These are phyloP conservation scores for Taxidea taxus DNA, from an alignment of 2,113 vertebrate genomes.

Conservation along the genomic window DNA sequence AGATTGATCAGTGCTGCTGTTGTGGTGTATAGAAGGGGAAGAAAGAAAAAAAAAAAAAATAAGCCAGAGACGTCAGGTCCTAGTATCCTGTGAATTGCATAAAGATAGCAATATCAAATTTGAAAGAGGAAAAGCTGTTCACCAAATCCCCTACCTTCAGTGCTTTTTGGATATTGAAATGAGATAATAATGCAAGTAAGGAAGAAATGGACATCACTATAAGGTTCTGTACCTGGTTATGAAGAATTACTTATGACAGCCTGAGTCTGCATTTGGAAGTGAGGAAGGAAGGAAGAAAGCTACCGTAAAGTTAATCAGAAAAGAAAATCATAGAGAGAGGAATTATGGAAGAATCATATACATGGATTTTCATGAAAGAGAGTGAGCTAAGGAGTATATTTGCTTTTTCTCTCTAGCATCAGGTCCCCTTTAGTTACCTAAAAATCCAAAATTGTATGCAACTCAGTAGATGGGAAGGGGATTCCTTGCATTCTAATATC, in stretches of 20 bases:
- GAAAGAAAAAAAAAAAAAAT: neutral
- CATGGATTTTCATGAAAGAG: neutral
- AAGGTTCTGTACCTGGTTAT: neutral
- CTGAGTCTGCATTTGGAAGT: neutral
- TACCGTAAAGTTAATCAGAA: neutral
- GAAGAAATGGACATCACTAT: neutral
- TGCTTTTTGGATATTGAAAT: neutral
- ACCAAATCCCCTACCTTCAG: too few relatives aligned
- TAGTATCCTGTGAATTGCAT: neutral
- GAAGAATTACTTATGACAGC: neutral
- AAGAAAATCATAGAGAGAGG: fast-evolving
- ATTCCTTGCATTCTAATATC: neutral
- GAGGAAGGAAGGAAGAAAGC: neutral
- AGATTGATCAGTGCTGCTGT: neutral
- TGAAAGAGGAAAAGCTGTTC: fast-evolving
- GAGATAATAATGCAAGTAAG: neutral
- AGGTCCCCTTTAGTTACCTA: neutral
- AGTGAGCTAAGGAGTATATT: neutral
- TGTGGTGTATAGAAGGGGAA: neutral
- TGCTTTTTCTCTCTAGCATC: neutral
- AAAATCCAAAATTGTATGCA: neutral
- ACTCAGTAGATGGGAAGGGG: neutral
- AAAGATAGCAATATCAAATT: neutral
- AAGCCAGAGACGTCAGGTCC: fast-evolving
- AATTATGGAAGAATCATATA: neutral